Base-by-base conservation (phyloP, 2,797 vertebrate genomes). In the Peromyscus aztecus region DNA sequence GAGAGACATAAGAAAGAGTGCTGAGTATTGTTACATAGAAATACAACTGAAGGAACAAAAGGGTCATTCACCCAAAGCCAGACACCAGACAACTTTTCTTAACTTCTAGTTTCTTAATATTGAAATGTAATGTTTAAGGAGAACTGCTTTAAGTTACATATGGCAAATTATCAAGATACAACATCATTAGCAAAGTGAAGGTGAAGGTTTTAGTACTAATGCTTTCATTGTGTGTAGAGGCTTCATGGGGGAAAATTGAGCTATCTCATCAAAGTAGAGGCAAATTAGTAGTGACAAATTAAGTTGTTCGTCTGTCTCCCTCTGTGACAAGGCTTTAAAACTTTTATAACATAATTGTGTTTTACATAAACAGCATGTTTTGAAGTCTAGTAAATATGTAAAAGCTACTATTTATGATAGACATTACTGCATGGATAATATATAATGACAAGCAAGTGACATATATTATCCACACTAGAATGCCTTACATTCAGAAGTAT, bases 1-100 rank as follows among this genome's bases (percentile, higher is more conserved):
- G 84, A 98, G 88, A 98, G 73, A 98, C 69, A 97, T 0, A 43
- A 93, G 55, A 96, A 87, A 97, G 65, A 90, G 78, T 27, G 96
- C 46, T 95, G 7, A 92, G 37, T 43, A 5, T 95, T 94, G 95
- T 95, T 55, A 96, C 92, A 29, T 77, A 43, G 57, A 94, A 96
- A 75, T 23, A 77, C 69, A 96, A 52, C 59, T 94, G 92, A 91
- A 95, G 90, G n/a, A 95, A 97, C 69, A 63, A 97, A 93, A 97
- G 46, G 57, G 31, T 40, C 95, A 89, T 61, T 46, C 29, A 63
- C 0, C 29, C 61, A 34, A 96, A 88, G 43, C 59, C 0, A 49
- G 27, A 34, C 65, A 37, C 80, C 63, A 94, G 9, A 9, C 10
- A 69, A n/a, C 14, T 91, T 93, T 86, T 23, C 83, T 89, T 84